Evolutionary conservation across 2,888 invertebrate genomes (phyloP).

Genomic region (Julus scanicus): DNA sequence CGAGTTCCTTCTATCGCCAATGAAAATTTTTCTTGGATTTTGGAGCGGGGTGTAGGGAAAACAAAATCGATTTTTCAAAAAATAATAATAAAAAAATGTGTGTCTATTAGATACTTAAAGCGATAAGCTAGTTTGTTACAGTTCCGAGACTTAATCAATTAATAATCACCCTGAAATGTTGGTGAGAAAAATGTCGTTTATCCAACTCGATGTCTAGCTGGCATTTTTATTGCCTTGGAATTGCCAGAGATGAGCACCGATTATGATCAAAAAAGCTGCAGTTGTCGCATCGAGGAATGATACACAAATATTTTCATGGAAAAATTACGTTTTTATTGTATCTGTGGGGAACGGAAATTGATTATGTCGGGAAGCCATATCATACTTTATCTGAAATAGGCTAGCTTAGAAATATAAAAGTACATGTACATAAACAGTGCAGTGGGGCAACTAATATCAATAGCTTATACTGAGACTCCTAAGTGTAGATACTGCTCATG

Average conservation of each 20-base stretch:
- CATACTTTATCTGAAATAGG: conserved; percentile 12
- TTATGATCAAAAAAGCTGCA: background rate
- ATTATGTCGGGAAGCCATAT: background rate
- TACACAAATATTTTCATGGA: conserved; percentile 23
- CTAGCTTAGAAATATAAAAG: background rate
- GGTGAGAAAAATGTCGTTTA: background rate
- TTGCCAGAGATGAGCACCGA: background rate
- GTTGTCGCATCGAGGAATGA: conserved; percentile 31
- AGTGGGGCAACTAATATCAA: background rate
- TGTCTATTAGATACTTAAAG: conserved; percentile 21
- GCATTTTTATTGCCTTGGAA: background rate
- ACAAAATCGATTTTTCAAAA: conserved; percentile 32
- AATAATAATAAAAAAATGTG: background rate
- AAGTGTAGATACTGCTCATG: no score
- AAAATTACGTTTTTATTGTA: conserved; percentile 45
- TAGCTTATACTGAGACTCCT: background rate
- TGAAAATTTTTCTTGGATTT: background rate
- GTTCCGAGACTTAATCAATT: background rate
- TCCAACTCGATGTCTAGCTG: background rate
- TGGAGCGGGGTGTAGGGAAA: background rate
- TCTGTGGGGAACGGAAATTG: conserved; percentile 41
- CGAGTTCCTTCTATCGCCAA: background rate
- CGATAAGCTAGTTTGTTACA: conserved; percentile 35
- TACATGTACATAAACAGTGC: background rate
- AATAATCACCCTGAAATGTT: background rate